Percentiles rank a stretch among this genome's conserved stretches.
Evolutionary conservation across 2,113 vertebrate genomes (phyloP).

Genomic region (Sialia sialis): DNA sequence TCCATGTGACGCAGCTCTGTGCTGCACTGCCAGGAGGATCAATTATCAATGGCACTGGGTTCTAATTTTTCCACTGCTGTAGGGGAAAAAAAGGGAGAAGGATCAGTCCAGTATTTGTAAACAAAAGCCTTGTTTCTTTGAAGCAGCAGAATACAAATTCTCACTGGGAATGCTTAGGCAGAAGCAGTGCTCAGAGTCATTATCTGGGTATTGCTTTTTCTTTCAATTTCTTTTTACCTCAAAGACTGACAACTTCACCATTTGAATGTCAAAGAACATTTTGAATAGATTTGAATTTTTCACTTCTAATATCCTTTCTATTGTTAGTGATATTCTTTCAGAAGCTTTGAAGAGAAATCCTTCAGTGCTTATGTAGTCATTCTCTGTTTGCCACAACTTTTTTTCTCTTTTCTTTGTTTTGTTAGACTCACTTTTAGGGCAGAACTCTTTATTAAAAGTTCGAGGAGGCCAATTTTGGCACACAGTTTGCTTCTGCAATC

Average conservation of each 20-base stretch:
- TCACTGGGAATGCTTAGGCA: background rate
- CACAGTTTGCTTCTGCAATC: background rate
- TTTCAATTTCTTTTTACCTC: background rate
- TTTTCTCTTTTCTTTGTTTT: background rate
- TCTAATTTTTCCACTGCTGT: background rate
- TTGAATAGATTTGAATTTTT: conserved; percentile 33
- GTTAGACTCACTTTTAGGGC: background rate
- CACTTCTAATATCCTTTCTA: conserved; percentile 37
- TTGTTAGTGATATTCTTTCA: conserved; percentile 14
- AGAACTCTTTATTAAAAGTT: background rate
- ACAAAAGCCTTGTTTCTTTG: background rate
- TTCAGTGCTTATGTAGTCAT: conserved; percentile 14
- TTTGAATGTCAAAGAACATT: conserved; percentile 46
- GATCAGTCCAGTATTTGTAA: conserved; percentile 12
- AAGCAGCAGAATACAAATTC: background rate
- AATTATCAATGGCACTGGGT: background rate
- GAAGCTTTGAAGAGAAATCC: conserved; percentile 3
- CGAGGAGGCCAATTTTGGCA: background rate
- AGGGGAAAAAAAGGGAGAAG: background rate
- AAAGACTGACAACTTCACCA: conserved; percentile 16
- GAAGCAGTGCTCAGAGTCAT: background rate
- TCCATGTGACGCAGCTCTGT: background rate
- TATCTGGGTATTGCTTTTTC: background rate
- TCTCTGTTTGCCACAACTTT: conserved; percentile 12
- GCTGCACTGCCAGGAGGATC: background rate